phyloP scores from a whole-genome alignment of 2,888 invertebrate species.

The Nemapogon koenigi region DNA sequence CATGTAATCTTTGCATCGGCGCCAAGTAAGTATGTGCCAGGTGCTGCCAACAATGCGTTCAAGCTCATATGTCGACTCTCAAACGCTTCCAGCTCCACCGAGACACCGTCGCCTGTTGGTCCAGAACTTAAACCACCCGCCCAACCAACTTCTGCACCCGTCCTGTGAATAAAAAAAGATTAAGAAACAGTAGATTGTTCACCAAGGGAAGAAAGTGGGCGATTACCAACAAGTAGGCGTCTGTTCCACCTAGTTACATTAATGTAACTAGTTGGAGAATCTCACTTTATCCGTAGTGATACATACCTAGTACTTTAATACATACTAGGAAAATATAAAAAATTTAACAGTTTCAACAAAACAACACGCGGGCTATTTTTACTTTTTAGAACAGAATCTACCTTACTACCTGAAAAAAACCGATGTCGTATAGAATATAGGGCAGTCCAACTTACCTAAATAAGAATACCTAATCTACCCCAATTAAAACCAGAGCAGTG shows the following conservation, averaged over 20 bases:
- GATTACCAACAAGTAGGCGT: too few relatives aligned
- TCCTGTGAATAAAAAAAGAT: constrained; percentile 28
- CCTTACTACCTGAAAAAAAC: neutral
- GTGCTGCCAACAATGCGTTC: constrained; percentile 65
- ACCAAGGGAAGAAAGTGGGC: too few relatives aligned
- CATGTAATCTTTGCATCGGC: constrained; percentile 56
- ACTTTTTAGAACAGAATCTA: neutral
- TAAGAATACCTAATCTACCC: too few relatives aligned
- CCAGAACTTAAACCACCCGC: constrained; percentile 48
- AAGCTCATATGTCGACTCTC: constrained; percentile 61
- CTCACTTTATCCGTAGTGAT: too few relatives aligned
- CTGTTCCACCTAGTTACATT: too few relatives aligned
- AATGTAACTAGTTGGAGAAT: too few relatives aligned
- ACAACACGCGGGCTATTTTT: too few relatives aligned
- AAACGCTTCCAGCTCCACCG: constrained; percentile 53
- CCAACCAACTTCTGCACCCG: constrained; percentile 47
- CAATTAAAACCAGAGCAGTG: too few relatives aligned
- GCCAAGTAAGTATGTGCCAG: constrained; percentile 74
- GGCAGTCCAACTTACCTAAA: too few relatives aligned
- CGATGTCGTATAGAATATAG: too few relatives aligned
- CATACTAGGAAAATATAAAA: neutral
- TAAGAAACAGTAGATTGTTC: too few relatives aligned
- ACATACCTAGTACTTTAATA: too few relatives aligned
- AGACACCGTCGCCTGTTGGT: constrained; percentile 42
- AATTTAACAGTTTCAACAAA: neutral